Evolutionary conservation across 2,113 vertebrate species (phyloP).

Genomic region (Aegotheles bennettii): DNA sequence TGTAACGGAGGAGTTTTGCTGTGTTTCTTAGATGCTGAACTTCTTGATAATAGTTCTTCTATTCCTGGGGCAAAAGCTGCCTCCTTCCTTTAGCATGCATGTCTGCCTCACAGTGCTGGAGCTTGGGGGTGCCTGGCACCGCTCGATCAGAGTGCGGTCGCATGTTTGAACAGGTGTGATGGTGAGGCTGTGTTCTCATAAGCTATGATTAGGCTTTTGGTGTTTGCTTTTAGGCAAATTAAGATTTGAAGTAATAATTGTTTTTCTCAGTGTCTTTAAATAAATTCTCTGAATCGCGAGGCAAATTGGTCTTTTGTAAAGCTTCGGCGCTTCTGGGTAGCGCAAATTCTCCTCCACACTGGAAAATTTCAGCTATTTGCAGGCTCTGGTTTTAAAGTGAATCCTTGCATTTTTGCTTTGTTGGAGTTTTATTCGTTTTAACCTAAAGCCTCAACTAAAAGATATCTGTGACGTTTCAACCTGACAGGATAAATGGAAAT

Average conservation of each 20-base stretch:
- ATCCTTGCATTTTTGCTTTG: slow-evolving; percentile 45
- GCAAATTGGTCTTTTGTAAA: slow-evolving; percentile 50
- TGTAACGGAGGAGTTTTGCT: background rate
- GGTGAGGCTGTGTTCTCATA: slow-evolving; percentile 14
- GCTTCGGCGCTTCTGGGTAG: background rate
- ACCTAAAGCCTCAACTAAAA: slow-evolving; percentile 52
- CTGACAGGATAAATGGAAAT: slow-evolving; percentile 43
- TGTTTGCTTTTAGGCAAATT: slow-evolving; percentile 65
- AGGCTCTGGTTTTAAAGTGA: background rate
- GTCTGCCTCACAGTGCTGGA: background rate
- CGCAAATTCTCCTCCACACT: slow-evolving; percentile 18
- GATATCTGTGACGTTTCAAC: slow-evolving; percentile 48
- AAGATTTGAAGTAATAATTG: slow-evolving; percentile 58
- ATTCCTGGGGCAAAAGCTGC: background rate
- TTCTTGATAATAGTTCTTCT: background rate
- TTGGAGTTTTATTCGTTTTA: slow-evolving; percentile 57
- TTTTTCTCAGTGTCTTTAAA: slow-evolving; percentile 53
- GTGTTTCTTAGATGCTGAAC: background rate
- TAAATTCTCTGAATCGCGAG: slow-evolving; percentile 34
- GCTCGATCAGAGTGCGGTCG: rapidly evolving
- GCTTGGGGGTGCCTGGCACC: rapidly evolving
- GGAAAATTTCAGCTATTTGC: slow-evolving; percentile 1
- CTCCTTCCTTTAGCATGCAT: background rate
- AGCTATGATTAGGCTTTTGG: slow-evolving; percentile 48
- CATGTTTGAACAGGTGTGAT: background rate